Percentiles rank a stretch among this genome's conserved stretches.
Conservation (phyloP, 2,888 invertebrate species). For the Drosophila atripex region DNA sequence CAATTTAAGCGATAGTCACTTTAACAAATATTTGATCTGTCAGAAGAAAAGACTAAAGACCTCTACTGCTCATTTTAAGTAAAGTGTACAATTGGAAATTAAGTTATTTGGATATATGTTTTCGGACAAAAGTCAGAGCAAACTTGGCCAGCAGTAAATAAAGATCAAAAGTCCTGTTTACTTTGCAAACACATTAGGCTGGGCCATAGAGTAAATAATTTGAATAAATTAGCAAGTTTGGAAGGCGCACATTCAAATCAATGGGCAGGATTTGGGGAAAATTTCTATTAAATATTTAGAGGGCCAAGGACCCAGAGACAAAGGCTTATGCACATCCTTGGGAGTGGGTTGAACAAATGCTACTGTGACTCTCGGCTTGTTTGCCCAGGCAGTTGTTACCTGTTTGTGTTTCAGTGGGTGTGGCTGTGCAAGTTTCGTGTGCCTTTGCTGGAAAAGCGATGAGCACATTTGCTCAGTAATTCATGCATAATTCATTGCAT, state of each 20-base stretch:
- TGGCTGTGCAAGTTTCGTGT: constrained; percentile 18
- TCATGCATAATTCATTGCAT: constrained; percentile 78
- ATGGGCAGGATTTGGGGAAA: constrained; percentile 15
- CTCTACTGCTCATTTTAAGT: constrained; percentile 21
- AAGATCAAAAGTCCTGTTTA: constrained; percentile 47
- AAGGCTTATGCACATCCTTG: constrained; percentile 27
- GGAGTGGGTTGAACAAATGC: constrained; percentile 41
- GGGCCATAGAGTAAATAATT: constrained; percentile 63
- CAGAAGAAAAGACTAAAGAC: constrained; percentile 26
- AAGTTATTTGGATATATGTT: constrained; percentile 7
- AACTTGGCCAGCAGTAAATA: constrained; percentile 49
- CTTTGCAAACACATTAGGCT: constrained; percentile 54
- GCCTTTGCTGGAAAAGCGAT: constrained; percentile 39
- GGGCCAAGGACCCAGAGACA: constrained; percentile 39
- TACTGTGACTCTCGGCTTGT: constrained; percentile 44
- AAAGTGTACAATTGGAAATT: constrained; percentile 36
- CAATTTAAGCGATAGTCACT: constrained; percentile 39
- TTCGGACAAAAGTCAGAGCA: constrained; percentile 48
- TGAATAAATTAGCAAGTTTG: constrained; percentile 53
- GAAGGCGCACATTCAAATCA: constrained; percentile 26
- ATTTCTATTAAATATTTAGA: constrained; percentile 66
- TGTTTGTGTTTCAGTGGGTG: constrained; percentile 43
- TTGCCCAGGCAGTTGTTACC: constrained; percentile 59
- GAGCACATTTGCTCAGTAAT: constrained; percentile 69
- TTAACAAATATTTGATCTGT: constrained; percentile 48